These are phyloP conservation scores for Amphiduros pacificus DNA, from an alignment of 2,888 invertebrate species.

Conservation along the genomic window DNA sequence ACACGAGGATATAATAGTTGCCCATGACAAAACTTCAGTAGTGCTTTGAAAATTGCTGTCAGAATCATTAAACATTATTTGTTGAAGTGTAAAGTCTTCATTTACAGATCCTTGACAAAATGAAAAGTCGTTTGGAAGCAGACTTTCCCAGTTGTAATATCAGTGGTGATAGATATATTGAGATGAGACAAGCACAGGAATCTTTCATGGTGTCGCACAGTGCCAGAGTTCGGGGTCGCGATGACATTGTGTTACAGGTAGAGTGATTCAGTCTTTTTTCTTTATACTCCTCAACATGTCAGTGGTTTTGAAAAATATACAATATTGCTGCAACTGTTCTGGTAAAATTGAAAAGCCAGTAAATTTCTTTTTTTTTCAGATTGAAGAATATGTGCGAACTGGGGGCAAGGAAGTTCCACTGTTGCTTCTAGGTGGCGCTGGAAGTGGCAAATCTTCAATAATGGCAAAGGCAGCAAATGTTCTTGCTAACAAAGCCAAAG, in stretches of 20 bases:
- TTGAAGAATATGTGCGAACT: conserved; percentile 5
- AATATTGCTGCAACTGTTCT: background rate
- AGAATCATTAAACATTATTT: no score
- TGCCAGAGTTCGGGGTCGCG: conserved; percentile 3
- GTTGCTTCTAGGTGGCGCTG: conserved; percentile 49
- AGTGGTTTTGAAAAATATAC: background rate
- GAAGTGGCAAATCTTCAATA: conserved; percentile 54
- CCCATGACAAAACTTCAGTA: no score
- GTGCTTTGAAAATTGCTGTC: background rate
- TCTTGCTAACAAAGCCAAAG: conserved; percentile 1
- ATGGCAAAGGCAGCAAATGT: conserved; percentile 47
- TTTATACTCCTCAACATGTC: background rate
- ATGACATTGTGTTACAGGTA: conserved; percentile 6
- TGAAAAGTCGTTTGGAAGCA: background rate
- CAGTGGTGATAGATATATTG: background rate
- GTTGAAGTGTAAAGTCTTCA: background rate
- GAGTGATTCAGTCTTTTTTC: background rate
- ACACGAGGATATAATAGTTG: no score
- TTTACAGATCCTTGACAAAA: conserved; percentile 1
- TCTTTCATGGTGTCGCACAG: conserved; percentile 6
- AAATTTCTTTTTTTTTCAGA: background rate
- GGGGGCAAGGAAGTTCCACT: conserved; percentile 50
- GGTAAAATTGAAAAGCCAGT: background rate
- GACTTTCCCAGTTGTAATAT: background rate
- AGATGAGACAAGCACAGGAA: conserved; percentile 11